These are phyloP conservation scores for Emmelina monodactyla DNA, from an alignment of 2,888 invertebrate species.

Conservation along the genomic window DNA sequence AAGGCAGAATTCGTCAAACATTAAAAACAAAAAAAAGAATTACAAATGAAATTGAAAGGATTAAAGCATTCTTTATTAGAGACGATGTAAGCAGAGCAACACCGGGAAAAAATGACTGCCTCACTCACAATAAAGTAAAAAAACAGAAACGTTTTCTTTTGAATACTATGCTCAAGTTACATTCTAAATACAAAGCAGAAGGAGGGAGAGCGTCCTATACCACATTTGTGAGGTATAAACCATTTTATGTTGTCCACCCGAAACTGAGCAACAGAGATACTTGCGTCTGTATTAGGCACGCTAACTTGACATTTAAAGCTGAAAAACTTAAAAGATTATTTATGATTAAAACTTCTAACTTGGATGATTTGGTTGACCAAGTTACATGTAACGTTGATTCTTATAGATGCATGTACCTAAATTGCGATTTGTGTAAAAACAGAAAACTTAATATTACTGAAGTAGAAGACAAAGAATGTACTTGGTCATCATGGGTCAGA, in stretches of 20 bases:
- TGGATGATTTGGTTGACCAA: background rate
- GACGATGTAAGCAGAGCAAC: background rate
- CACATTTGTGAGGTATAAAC: conserved; percentile 1
- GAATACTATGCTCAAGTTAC: conserved; percentile 2
- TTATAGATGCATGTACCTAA: background rate
- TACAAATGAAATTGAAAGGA: too few relatives aligned
- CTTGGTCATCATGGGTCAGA: background rate
- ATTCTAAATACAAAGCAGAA: conserved; percentile 1
- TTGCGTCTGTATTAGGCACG: background rate
- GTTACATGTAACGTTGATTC: background rate
- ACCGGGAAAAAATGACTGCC: background rate
- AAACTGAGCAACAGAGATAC: conserved; percentile 1
- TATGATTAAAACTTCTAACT: background rate
- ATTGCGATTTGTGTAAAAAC: background rate
- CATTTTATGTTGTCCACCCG: conserved; percentile 1
- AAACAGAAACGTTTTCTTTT: conserved; percentile 3
- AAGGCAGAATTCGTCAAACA: conserved; percentile 1
- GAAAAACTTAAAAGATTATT: conserved; percentile 1
- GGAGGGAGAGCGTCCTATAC: conserved; percentile 1
- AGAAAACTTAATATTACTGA: background rate
- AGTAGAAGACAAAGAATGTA: background rate
- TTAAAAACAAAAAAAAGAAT: too few relatives aligned
- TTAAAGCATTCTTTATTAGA: too few relatives aligned
- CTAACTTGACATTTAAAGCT: conserved; percentile 1
- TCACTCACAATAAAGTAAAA: background rate